Evolutionary conservation across 1,140 invertebrate genomes (phyloP).

Genomic region (Drosophila arawakana): DNA sequence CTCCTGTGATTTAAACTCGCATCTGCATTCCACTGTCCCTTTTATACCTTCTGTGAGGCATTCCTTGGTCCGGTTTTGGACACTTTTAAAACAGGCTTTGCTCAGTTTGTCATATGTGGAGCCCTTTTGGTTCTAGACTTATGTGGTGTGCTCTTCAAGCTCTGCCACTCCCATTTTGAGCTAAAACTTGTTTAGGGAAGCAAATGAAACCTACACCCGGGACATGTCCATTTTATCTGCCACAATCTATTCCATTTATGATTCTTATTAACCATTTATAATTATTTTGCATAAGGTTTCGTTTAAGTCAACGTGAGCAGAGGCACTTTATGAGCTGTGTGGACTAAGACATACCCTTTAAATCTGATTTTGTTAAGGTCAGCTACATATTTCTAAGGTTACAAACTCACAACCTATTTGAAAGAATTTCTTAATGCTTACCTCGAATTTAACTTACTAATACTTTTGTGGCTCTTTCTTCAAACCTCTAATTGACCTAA

Average conservation of each 20-base stretch:
- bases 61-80: slow-evolving; percentile 20
- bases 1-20: slow-evolving; percentile 35
- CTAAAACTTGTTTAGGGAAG: slow-evolving; percentile 21
- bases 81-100: slow-evolving; percentile 15
- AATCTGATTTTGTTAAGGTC: too few species aligned
- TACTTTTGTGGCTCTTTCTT: background rate
- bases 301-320: background rate
- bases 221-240: slow-evolving; percentile 1
- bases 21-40: slow-evolving; percentile 35
- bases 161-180: slow-evolving; percentile 1
- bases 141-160: background rate
- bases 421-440: too few species aligned
- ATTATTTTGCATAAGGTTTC: slow-evolving; percentile 30
- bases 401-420: too few species aligned
- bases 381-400: too few species aligned
- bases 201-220: slow-evolving; percentile 13
- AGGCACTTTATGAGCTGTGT: background rate
- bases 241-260: slow-evolving; percentile 6
- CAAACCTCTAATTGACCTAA: background rate
- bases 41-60: slow-evolving; percentile 42
- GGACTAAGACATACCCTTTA: too few species aligned
- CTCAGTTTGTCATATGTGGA: background rate
- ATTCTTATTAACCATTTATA: slow-evolving; percentile 36
- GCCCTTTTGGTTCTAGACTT: background rate
- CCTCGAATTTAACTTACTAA: too few species aligned